Evolutionary conservation across 2,113 vertebrate genomes (phyloP).

Genomic region (Varanus komodoensis): DNA sequence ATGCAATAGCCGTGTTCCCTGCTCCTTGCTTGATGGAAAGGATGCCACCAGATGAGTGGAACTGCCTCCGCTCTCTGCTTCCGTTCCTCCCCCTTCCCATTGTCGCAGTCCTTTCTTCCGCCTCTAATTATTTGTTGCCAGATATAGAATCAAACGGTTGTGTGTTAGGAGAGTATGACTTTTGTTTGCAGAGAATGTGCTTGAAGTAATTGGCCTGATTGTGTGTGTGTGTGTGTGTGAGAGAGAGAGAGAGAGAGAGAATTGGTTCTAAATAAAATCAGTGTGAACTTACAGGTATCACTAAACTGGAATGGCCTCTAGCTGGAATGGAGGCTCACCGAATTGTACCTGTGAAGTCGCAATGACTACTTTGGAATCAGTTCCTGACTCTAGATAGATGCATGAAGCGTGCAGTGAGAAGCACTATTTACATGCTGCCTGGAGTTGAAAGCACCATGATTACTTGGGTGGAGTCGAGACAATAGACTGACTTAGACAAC

Average conservation of each 20-base stretch:
- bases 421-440: neutral
- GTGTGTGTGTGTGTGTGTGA: too few relatives aligned
- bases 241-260: too few relatives aligned
- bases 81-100: neutral
- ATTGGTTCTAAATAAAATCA: neutral
- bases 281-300: neutral
- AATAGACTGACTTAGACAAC: neutral
- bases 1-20: neutral
- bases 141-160: neutral
- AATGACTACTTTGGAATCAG: neutral
- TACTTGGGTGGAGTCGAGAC: neutral
- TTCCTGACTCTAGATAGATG: neutral
- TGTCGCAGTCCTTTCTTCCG: neutral
- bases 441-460: neutral
- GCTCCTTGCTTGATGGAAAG: neutral
- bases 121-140: neutral
- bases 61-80: neutral
- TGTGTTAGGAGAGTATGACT: neutral
- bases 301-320: neutral
- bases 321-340: neutral
- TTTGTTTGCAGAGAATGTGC: neutral
- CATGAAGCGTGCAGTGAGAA: neutral
- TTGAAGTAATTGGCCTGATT: neutral
- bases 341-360: neutral
- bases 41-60: neutral